phyloP scores from a whole-genome alignment of 2,888 invertebrate species.

The Heliconius charithonia region DNA sequence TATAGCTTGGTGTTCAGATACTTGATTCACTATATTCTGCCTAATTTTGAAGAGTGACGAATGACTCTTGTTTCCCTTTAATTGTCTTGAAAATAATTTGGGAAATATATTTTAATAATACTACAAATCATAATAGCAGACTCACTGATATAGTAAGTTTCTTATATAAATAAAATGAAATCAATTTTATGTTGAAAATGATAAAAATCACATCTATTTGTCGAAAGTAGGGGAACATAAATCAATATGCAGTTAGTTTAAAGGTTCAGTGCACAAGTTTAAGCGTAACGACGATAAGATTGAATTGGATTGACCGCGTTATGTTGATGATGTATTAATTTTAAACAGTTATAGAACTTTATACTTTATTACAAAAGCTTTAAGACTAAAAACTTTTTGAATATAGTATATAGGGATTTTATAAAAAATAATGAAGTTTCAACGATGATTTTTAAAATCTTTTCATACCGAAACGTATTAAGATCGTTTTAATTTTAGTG shows the following conservation, averaged over 20 bases:
- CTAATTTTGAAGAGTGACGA: background rate
- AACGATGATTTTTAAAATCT: conserved; percentile 35
- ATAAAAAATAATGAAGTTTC: conserved; percentile 17
- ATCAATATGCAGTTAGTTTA: background rate
- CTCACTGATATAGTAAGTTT: no score
- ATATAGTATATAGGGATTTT: conserved; percentile 16
- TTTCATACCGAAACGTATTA: conserved; percentile 18
- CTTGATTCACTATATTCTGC: background rate
- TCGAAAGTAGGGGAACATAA: background rate
- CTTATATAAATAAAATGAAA: background rate
- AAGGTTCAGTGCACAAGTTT: background rate
- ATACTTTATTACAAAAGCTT: background rate
- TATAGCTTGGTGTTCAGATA: background rate
- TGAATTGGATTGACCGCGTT: conserved; percentile 19
- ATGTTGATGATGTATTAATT: conserved; percentile 24
- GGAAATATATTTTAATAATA: no score
- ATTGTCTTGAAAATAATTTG: background rate
- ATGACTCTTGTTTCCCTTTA: background rate
- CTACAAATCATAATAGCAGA: no score
- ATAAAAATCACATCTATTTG: background rate
- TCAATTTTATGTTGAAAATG: no score
- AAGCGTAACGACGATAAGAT: conserved; percentile 17
- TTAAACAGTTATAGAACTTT: background rate
- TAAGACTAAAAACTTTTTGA: background rate
- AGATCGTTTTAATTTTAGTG: conserved; percentile 11